Conservation (phyloP, 2,797 vertebrate genomes). For the Chloroceryle inda region DNA sequence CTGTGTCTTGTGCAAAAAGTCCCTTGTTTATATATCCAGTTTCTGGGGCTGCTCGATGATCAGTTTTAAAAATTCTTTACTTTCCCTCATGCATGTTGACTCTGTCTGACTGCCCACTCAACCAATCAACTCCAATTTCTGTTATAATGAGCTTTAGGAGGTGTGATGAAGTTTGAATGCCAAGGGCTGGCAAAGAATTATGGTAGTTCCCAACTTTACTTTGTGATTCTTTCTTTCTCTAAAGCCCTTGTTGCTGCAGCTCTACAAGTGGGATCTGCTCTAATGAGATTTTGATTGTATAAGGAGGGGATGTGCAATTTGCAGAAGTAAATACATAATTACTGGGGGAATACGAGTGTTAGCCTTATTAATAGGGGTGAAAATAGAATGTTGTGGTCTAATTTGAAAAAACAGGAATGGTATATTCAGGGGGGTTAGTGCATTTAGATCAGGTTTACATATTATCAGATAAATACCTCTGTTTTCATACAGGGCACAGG, state of each 20-base stretch:
- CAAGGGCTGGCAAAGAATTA: background rate
- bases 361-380: background rate
- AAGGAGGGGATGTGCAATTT: background rate
- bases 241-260: background rate
- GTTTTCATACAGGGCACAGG: background rate
- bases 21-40: background rate
- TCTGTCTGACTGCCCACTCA: background rate
- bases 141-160: conserved; percentile 26
- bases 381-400: background rate
- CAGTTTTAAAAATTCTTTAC: background rate
- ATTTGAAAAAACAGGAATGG: background rate
- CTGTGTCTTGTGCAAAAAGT: background rate
- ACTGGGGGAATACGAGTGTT: background rate
- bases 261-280: background rate
- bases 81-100: background rate
- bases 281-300: background rate
- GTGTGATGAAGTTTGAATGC: background rate
- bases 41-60: background rate
- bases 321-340: conserved; percentile 19
- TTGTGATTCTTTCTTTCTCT: background rate
- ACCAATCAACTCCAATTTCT: conserved; percentile 3
- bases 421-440: background rate
- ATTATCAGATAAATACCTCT: background rate
- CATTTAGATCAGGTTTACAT: background rate
- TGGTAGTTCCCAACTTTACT: background rate